These are phyloP conservation scores for Proales similis DNA, from an alignment of 1,140 invertebrate species.

Conservation along the genomic window DNA sequence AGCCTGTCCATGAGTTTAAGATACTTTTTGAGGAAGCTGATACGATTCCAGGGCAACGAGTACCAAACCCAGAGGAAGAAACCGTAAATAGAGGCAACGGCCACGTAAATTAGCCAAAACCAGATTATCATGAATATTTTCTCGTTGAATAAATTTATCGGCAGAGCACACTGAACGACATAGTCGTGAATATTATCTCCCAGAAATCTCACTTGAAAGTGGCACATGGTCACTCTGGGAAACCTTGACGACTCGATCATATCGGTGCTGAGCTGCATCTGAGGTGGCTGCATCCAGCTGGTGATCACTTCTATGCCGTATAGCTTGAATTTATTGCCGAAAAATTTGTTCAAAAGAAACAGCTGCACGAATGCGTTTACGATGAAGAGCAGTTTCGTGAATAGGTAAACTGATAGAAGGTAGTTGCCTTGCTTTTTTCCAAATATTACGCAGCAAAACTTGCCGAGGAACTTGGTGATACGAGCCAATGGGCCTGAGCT, in stretches of 20 bases:
- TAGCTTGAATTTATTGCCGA: conserved; percentile 54
- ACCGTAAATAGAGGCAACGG: conserved; percentile 52
- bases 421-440: conserved; percentile 56
- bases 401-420: conserved; percentile 54
- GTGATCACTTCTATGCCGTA: conserved; percentile 54
- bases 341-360: conserved; percentile 56
- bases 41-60: conserved; percentile 42
- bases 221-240: conserved; percentile 57
- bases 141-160: conserved; percentile 58
- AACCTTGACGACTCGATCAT: conserved; percentile 50
- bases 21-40: conserved; percentile 52
- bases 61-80: conserved; percentile 48
- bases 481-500: conserved; percentile 46
- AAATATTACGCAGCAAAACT: conserved; percentile 44
- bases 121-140: conserved; percentile 58
- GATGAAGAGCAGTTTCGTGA: conserved; percentile 56
- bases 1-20: conserved; percentile 50
- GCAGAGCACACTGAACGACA: conserved; percentile 57
- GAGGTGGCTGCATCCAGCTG: conserved; percentile 1
- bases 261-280: neutral
- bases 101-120: conserved; percentile 58
- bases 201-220: conserved; percentile 56
- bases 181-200: conserved; percentile 55
- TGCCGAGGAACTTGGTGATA: conserved; percentile 40
- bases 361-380: conserved; percentile 56